A percentile compares a stretch with the other conserved stretches of the same genome.
Evolutionary conservation across 2,113 vertebrate genomes (phyloP).

Genomic region (Nyctereutes procyonoides): DNA sequence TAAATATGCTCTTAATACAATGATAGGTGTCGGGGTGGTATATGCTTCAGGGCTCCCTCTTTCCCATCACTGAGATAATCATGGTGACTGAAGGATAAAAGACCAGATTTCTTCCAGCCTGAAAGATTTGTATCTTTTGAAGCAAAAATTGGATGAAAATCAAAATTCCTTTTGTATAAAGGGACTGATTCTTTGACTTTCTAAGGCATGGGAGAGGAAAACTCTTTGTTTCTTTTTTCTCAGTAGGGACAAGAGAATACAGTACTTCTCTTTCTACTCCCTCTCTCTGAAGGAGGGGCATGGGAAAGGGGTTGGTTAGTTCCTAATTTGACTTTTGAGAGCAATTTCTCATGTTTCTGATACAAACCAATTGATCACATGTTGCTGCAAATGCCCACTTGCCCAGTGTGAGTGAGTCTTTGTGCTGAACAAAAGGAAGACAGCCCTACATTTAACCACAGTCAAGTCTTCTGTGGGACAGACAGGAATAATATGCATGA

Average conservation of each 20-base stretch:
- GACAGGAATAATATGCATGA: conserved; percentile 60
- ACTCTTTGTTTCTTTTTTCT: conserved; percentile 19
- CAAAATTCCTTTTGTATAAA: conserved; percentile 57
- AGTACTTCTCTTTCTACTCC: neutral
- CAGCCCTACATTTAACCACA: conserved; percentile 46
- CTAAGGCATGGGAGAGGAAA: neutral
- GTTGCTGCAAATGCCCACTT: conserved; percentile 44
- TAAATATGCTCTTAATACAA: neutral
- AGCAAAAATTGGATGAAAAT: conserved; percentile 47
- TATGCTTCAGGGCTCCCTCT: neutral
- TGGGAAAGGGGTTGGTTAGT: neutral
- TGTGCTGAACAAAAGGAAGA: conserved; percentile 57
- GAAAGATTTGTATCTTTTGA: conserved; percentile 35
- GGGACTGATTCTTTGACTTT: conserved; percentile 42
- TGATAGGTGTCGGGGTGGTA: neutral
- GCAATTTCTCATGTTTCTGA: conserved; percentile 45
- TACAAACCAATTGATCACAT: conserved; percentile 18
- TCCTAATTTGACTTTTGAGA: conserved; percentile 62
- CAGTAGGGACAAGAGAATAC: neutral
- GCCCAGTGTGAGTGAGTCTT: conserved; percentile 23
- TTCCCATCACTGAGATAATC: conserved; percentile 38
- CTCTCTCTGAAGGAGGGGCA: neutral
- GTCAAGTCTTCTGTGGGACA: conserved; percentile 38
- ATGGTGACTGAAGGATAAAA: conserved; percentile 34
- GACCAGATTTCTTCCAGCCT: conserved; percentile 34